Evolutionary conservation across 2,888 invertebrate genomes (phyloP).

Genomic region (Drosophila meridionalis): DNA sequence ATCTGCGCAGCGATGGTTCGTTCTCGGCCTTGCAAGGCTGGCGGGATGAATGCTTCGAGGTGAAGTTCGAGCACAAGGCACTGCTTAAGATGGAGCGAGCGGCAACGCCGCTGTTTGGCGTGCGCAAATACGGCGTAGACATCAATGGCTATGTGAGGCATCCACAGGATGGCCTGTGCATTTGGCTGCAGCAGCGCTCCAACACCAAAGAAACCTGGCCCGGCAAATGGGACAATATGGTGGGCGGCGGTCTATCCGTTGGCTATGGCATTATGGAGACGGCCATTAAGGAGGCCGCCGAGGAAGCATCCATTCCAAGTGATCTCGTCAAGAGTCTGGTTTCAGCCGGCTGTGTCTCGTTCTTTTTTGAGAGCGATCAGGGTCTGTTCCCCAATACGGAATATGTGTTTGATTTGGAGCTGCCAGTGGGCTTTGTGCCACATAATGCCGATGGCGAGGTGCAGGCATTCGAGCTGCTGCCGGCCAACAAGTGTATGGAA

Average conservation of each 20-base stretch:
- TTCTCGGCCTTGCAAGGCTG: constrained; percentile 95
- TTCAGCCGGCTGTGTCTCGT: constrained; percentile 85
- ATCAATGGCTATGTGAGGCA: constrained; percentile 96
- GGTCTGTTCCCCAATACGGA: constrained; percentile 97
- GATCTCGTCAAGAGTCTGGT: constrained; percentile 88
- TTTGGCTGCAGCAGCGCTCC: constrained; percentile 96
- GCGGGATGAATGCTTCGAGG: constrained; percentile 97
- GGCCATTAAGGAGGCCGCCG: constrained; percentile 96
- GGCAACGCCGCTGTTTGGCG: constrained; percentile 96
- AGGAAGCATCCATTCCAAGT: constrained; percentile 95
- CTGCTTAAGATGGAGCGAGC: constrained; percentile 94
- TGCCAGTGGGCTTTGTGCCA: constrained; percentile 96
- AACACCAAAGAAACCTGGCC: constrained; percentile 98
- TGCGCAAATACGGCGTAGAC: constrained; percentile 96
- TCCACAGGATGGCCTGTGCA: constrained; percentile 92
- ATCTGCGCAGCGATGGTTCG: constrained; percentile 90
- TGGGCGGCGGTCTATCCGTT: constrained; percentile 95
- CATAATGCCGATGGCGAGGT: constrained; percentile 97
- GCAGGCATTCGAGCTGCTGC: constrained; percentile 94
- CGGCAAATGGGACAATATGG: constrained; percentile 97
- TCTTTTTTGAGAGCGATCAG: constrained; percentile 96
- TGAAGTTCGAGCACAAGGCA: constrained; percentile 89
- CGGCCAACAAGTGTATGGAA: constrained; percentile 93
- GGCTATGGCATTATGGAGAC: constrained; percentile 95
- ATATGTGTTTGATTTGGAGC: constrained; percentile 96